These are phyloP conservation scores for Noctua fimbriata DNA, from an alignment of 2,888 invertebrate genomes.

Conservation along the genomic window DNA sequence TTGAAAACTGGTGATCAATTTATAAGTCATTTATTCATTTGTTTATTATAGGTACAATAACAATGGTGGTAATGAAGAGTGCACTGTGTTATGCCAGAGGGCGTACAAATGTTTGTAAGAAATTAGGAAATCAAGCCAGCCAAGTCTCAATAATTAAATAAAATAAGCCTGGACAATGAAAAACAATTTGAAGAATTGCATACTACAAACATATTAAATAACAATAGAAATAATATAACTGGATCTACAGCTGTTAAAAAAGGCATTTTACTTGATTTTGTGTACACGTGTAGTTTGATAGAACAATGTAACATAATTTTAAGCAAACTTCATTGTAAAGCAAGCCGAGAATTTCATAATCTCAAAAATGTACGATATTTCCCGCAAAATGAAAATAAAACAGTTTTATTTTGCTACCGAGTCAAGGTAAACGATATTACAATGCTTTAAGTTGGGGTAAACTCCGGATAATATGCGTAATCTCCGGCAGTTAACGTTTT, in stretches of 20 bases:
- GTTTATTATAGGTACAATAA: no score
- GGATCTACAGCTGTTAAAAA: background rate
- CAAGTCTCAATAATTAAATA: no score
- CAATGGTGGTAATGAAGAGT: no score
- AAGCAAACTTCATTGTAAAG: background rate
- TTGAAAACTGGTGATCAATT: background rate
- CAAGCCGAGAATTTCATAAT: background rate
- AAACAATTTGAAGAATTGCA: no score
- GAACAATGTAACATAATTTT: background rate
- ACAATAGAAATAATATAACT: no score
- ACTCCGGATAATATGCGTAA: slow-evolving; percentile 49
- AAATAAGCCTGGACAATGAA: no score
- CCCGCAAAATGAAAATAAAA: slow-evolving; percentile 14
- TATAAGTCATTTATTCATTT: background rate
- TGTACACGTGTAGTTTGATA: background rate
- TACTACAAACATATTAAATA: no score
- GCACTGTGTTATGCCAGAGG: no score
- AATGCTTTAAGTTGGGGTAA: slow-evolving; percentile 35
- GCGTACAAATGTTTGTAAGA: no score
- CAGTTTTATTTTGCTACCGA: slow-evolving; percentile 36
- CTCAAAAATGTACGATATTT: slow-evolving; percentile 4
- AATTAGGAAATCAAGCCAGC: no score
- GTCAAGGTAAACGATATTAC: slow-evolving; percentile 47
- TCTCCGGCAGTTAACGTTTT: slow-evolving; percentile 53
- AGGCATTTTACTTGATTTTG: background rate